Conservation (phyloP, 2,797 vertebrate genomes). For the Phataginus tricuspis region DNA sequence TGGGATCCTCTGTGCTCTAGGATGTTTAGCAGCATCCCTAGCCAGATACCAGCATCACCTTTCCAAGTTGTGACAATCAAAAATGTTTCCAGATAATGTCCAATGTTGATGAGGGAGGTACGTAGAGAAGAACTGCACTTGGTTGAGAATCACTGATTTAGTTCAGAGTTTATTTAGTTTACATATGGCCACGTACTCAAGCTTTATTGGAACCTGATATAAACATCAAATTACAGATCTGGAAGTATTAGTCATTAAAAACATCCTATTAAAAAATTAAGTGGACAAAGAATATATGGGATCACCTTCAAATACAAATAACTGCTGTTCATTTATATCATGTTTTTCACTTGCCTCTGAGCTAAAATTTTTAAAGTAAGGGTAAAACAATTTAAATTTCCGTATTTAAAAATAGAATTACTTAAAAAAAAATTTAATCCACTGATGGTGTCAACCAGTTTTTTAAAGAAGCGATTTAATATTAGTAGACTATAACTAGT, state of each 20-base stretch:
- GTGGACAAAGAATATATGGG: neutral
- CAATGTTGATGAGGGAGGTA: neutral
- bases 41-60: neutral
- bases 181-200: slow-evolving; percentile 14
- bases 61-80: neutral
- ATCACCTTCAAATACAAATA: slow-evolving; percentile 48
- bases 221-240: slow-evolving; percentile 36
- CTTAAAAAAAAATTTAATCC: neutral
- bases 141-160: slow-evolving; percentile 42
- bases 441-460: neutral
- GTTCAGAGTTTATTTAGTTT: slow-evolving; percentile 35
- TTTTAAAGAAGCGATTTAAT: slow-evolving; percentile 14
- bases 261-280: slow-evolving; percentile 31
- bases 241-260: slow-evolving; percentile 54
- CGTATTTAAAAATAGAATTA: slow-evolving; percentile 28
- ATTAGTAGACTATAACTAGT: neutral
- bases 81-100: neutral
- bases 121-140: neutral
- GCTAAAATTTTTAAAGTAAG: neutral
- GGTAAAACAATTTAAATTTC: neutral
- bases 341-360: slow-evolving; percentile 42
- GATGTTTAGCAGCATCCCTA: neutral
- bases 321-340: slow-evolving; percentile 29
- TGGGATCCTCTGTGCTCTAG: neutral
- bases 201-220: slow-evolving; percentile 47